Percentiles rank a stretch among this genome's conserved stretches.
phyloP scores from a whole-genome alignment of 2,113 vertebrate species.

The Cettia cetti region DNA sequence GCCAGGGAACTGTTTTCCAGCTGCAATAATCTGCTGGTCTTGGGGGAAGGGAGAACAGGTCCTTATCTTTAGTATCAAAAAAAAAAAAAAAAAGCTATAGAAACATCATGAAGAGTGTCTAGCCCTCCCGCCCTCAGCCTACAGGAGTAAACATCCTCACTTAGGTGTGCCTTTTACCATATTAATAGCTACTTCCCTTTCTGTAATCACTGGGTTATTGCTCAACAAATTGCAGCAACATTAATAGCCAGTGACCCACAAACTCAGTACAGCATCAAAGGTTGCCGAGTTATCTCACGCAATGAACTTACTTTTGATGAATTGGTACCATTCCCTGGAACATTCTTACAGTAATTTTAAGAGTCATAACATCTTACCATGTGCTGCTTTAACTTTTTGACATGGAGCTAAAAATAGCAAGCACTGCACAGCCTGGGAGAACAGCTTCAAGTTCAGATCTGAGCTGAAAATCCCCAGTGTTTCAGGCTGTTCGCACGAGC shows the following conservation, averaged over 20 bases:
- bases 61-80: not conserved
- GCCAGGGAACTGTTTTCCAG: not conserved
- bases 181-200: conserved; percentile 61
- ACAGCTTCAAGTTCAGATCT: conserved; percentile 31
- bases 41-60: not conserved
- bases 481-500: not conserved
- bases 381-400: conserved; percentile 51
- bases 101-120: conserved; percentile 13
- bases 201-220: conserved; percentile 40
- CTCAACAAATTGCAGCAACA: conserved; percentile 22
- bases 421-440: conserved; percentile 40
- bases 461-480: conserved; percentile 36
- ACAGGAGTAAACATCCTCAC: conserved; percentile 19
- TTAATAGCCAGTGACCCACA: conserved; percentile 37
- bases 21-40: not conserved
- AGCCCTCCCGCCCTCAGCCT: not conserved
- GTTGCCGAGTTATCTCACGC: not conserved
- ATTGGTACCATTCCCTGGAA: conserved; percentile 40
- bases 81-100: not conserved
- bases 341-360: conserved; percentile 54
- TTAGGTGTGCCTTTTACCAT: conserved; percentile 56
- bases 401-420: conserved; percentile 56
- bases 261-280: not conserved
- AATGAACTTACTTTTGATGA: conserved; percentile 35
- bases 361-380: conserved; percentile 56